Evolutionary conservation across 2,888 invertebrate genomes (phyloP), one percentile per base, ranked within the genome.

Genomic region (Empis livida): DNA sequence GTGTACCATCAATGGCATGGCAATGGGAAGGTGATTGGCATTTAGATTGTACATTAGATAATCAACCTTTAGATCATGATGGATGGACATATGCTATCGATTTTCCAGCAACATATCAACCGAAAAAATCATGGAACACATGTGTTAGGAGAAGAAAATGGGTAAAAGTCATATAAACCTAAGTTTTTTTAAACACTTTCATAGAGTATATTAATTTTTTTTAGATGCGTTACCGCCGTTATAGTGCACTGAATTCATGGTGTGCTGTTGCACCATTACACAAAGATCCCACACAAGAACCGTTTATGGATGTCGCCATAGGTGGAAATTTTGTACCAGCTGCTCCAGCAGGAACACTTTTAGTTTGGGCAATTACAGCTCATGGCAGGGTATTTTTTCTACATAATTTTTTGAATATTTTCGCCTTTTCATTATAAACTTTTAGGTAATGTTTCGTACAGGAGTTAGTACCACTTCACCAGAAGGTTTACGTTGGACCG

Each of bases 11-110:
- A 1, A 85, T 90, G 81, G 90, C 91, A 14, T 95, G 94, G 94
- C 86, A 90, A 60, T 95, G 94, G 94, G 94, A 95, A 71, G 88
- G 88, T 4, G 90, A 91, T 55, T 94, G 94, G 93, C 82, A 85
- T 57, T 72, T 90, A 47, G 90, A 91, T 62, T 75, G 87, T 16
- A 84, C 84, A 5, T 71, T 88, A 56, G 84, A 89, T 64, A 92
- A 92, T 3, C 86, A 91, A 59, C 84, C 89, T 4, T 71, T 93
- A 51, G 88, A 88, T 60, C 85, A 89, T 64, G 88, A 92, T 73
- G 92, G 92, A 14, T 94, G 93, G 93, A 87, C 85, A 46, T 94
- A 93, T 71, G 91, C 93, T 32, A 75, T 92, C 32, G 92, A 94
- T 67, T 94, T 94, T 68, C 90, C 90, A 46, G 81, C 86, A 11